Evolutionary conservation across 2,797 vertebrate genomes (phyloP), one percentile per base, ranked within the genome.

Genomic region (Micromesistius poutassou): DNA sequence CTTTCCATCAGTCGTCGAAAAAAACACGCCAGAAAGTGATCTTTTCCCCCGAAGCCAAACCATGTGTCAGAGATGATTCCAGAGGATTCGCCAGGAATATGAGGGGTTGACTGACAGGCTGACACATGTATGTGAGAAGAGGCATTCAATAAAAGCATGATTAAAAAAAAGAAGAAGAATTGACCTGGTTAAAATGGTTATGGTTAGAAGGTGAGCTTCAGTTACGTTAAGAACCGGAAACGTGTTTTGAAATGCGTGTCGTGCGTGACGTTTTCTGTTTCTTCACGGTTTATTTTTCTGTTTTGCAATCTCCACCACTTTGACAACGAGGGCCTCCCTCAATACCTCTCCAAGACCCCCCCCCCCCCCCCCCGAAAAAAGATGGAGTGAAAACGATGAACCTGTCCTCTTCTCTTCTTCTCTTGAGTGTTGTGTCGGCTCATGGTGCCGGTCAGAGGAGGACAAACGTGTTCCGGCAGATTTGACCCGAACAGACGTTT

Each of bases 1-100:
- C 74, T 73, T 77, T 78, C 81, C 80, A 75, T 77, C 72, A 68
- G 74, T 40, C 28, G 31, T 12, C 25, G n/a, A 82, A 87, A 87
- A 89, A 16, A 13, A 31, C 81, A 46, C 76, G 79, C 82, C 79
- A 62, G 22, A 62, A 62, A 62, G 22, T 62, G 22, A 62, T 62
- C 55, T 62, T 55, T 55, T 1, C n/a, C 55, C 50, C 55, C 1
- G 55, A 10, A n/a, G 46, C 46, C 46, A 55, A 25, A 62, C 55
- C 22, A 62, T n/a, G 55, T 62, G 22, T 62, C 22, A 25, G 22
- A 25, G 55, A 10, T 62, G 55, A 62, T n/a, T 62, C 55, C 55
- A 9, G 22, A 62, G 55, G 55, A 62, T 25, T 78, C 30, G 75
- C 74, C 2, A 71, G 74, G 30, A 8, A 77, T 78, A 86, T 75